A percentile compares a stretch with the other conserved stretches of the same genome.
These are phyloP conservation scores for Megaceryle torquata DNA, from an alignment of 2,113 vertebrate species.

Conservation along the genomic window DNA sequence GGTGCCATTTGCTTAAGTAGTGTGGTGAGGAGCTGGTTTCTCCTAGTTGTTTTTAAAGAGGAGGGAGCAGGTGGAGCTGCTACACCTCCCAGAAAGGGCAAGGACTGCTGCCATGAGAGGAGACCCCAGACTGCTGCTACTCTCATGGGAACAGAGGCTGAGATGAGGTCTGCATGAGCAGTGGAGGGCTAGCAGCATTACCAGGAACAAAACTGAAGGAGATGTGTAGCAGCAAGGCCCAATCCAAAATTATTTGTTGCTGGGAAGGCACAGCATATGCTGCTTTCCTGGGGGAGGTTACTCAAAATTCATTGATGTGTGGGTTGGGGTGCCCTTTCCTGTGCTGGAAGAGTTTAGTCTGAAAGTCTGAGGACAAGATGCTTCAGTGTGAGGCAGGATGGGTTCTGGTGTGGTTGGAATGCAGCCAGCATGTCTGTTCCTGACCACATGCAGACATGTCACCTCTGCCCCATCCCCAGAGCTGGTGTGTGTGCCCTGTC, in stretches of 20 bases:
- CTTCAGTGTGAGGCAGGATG: rapidly evolving
- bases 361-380: background rate
- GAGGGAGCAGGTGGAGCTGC: background rate
- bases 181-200: background rate
- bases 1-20: rapidly evolving
- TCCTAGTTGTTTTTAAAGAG: background rate
- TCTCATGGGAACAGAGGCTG: background rate
- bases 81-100: background rate
- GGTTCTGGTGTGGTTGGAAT: background rate
- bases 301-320: background rate
- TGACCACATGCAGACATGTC: background rate
- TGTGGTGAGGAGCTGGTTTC: rapidly evolving
- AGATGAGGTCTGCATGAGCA: background rate
- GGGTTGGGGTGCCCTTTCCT: background rate
- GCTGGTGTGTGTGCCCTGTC: background rate
- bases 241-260: background rate
- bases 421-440: background rate
- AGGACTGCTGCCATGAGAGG: background rate
- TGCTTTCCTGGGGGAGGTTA: background rate
- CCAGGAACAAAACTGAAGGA: background rate
- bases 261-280: rapidly evolving
- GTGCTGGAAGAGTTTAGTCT: background rate
- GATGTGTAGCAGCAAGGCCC: rapidly evolving
- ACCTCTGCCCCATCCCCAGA: background rate
- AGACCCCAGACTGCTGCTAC: background rate